Evolutionary conservation across 2,888 invertebrate genomes (phyloP), one percentile per base, ranked within the genome.

Genomic region (Pterobdella sp.): DNA sequence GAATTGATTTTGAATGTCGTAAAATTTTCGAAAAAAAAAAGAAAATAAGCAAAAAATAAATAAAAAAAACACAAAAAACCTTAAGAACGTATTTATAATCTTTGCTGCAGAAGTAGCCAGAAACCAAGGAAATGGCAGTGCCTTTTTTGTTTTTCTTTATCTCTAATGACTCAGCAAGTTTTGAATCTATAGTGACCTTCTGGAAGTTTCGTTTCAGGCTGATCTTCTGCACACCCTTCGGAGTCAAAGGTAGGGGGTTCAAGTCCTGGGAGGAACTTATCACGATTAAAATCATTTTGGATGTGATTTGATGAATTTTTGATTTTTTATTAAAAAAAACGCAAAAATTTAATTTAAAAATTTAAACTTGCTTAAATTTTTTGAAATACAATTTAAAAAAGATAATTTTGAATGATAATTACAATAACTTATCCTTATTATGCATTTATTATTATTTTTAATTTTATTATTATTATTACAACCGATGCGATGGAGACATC

Each of bases 221-320:
- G 4, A 56, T 26, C n/a, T 26, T 56, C 60, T 56, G 60, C 60
- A 56, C 26, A 3, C 60, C 65, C 22, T 29, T 34, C 65, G 14
- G 31, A 65, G 34, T 4, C 65, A 65, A 35, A 65, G 32, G 65
- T 32, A 65, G 14, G 7, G 65, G 65, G 65, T 65, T 65, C 65
- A 65, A 65, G 32, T 65, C 65, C 65, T 65, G 65, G 31, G 26
- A 4, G 29, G 65, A 14, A 34, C n/a, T n/a, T n/a, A n/a, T n/a
- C n/a, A n/a, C n/a, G n/a, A n/a, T n/a, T n/a, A n/a, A n/a, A n/a
- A n/a, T n/a, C n/a, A n/a, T n/a, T n/a, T n/a, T n/a, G n/a, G n/a
- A n/a, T n/a, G n/a, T n/a, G n/a, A n/a, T n/a, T n/a, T n/a, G n/a
- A n/a, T n/a, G n/a, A n/a, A n/a, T n/a, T n/a, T n/a, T n/a, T n/a